Percentiles rank a stretch among this genome's conserved stretches.
These are phyloP conservation scores for Romanogobio albipinnatus DNA, from an alignment of 2,113 vertebrate genomes.

Conservation along the genomic window DNA sequence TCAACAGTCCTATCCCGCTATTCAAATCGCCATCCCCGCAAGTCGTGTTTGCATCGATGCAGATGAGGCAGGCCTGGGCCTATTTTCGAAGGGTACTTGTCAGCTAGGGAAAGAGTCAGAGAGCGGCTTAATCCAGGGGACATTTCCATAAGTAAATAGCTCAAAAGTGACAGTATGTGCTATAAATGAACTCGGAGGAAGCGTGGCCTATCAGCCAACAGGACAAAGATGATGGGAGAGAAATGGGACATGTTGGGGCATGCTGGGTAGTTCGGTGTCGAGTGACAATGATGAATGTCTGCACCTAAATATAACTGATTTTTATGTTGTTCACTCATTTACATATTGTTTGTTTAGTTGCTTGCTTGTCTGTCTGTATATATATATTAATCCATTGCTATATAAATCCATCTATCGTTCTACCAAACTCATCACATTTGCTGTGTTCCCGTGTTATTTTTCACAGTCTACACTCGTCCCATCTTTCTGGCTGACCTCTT, in stretches of 20 bases:
- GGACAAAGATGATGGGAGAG: slow-evolving; percentile 67
- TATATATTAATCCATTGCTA: not conserved
- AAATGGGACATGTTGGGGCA: slow-evolving; percentile 79
- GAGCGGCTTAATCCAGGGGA: slow-evolving; percentile 66
- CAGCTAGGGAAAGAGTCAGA: slow-evolving; percentile 51
- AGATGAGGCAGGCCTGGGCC: slow-evolving; percentile 56
- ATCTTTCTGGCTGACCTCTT: slow-evolving; percentile 29
- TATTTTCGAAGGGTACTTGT: slow-evolving; percentile 66
- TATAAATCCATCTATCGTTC: not conserved
- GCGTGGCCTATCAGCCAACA: slow-evolving; percentile 69
- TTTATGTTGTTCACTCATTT: slow-evolving; percentile 52
- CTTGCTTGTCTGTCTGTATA: slow-evolving; percentile 12
- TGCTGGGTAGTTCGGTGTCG: slow-evolving; percentile 65
- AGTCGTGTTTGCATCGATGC: slow-evolving; percentile 43
- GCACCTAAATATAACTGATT: slow-evolving; percentile 76
- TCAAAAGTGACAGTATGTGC: slow-evolving; percentile 75
- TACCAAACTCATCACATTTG: not conserved
- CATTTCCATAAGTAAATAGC: slow-evolving; percentile 82
- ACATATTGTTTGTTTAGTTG: slow-evolving; percentile 43
- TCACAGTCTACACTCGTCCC: not conserved
- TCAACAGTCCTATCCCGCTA: slow-evolving; percentile 39
- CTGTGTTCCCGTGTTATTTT: slow-evolving; percentile 23
- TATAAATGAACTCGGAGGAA: slow-evolving; percentile 73
- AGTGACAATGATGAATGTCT: slow-evolving; percentile 82
- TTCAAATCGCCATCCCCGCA: slow-evolving; percentile 58